phyloP scores from a whole-genome alignment of 2,888 invertebrate genomes.

The Andricus curvator region DNA sequence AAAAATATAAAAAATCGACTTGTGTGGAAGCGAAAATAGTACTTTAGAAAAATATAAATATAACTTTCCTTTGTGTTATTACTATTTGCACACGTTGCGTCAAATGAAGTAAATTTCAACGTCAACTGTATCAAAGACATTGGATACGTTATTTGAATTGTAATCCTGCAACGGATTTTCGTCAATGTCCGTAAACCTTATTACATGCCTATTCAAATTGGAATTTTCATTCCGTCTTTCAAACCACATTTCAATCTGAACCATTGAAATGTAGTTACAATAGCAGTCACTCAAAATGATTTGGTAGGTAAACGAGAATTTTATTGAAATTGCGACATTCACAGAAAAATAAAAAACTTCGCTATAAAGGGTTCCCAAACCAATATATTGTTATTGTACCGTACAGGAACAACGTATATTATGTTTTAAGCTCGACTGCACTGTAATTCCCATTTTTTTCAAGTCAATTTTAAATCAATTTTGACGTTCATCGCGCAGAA shows the following conservation, averaged over 20 bases:
- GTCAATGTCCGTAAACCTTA: no score
- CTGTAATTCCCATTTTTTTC: not conserved
- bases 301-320: not conserved
- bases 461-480: conserved; percentile 10
- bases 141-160: no score
- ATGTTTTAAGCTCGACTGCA: no score
- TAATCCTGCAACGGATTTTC: no score
- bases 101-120: no score
- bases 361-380: not conserved
- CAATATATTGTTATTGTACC: not conserved
- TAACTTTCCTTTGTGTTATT: no score
- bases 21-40: no score
- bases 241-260: not conserved
- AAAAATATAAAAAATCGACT: no score
- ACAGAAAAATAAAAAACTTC: not conserved
- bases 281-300: not conserved
- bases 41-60: no score
- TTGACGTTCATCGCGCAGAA: not conserved
- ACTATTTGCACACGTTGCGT: no score
- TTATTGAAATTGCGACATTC: not conserved
- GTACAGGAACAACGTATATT: not conserved
- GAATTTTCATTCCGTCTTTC: not conserved
- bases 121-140: no score
- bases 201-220: not conserved
- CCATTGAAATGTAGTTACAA: not conserved